These are phyloP conservation scores for Dendrocincla fuliginosa DNA, from an alignment of 2,797 vertebrate genomes.

Conservation along the genomic window DNA sequence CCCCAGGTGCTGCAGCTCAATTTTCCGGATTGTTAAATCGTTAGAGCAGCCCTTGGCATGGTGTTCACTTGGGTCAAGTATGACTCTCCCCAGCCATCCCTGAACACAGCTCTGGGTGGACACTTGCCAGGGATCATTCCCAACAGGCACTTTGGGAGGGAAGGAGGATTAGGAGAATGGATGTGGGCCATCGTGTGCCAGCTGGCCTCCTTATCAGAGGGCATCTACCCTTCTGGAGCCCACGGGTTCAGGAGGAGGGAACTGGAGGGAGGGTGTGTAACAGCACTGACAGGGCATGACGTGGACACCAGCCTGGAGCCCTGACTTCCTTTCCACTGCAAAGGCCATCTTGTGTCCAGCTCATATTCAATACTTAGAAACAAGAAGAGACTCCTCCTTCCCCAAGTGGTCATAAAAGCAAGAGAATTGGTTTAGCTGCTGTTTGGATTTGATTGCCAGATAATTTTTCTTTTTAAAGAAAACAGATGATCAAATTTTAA, in stretches of 20 bases:
- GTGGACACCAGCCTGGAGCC: background rate
- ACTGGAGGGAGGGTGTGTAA: background rate
- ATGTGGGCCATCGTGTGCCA: background rate
- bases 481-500: background rate
- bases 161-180: constrained; percentile 16
- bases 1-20: constrained; percentile 42
- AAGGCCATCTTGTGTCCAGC: accelerated
- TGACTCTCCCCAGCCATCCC: background rate
- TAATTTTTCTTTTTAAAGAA: background rate
- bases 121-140: background rate
- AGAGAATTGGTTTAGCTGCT: background rate
- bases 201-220: background rate
- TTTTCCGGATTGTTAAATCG: constrained; percentile 39
- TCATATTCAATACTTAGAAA: background rate
- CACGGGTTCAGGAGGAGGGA: background rate
- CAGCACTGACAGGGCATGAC: background rate
- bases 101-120: background rate
- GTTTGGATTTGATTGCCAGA: background rate
- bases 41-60: background rate
- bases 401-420: background rate
- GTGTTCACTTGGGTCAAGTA: constrained; percentile 33
- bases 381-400: background rate
- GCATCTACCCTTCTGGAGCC: background rate
- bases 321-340: background rate
- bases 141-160: background rate